Base-by-base conservation (phyloP, 1,140 invertebrate genomes). In the Drosophila pruinosa region DNA sequence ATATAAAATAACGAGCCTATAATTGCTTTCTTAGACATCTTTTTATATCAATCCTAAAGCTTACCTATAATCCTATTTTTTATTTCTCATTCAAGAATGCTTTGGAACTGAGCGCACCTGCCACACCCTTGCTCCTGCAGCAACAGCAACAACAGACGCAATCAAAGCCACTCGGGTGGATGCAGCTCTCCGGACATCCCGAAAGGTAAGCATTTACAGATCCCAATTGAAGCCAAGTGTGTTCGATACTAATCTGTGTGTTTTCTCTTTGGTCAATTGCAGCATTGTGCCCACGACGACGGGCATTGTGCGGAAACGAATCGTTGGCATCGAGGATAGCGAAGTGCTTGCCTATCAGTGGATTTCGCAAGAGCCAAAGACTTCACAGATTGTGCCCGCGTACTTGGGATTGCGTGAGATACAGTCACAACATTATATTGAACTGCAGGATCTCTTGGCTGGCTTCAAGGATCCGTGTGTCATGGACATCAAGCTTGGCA, bases 401-500 rank as follows among this genome's bases (percentile, higher is more conserved):
- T 99, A 97, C 91, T 97, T 96, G 85, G 93, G 97, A 22, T 95
- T 98, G 89, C 95, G 98, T 12, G 94, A 96, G 75, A 96, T 97
- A 89, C 95, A 96, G 65, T 95, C 95, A 5, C 97, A 98, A 85
- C 95, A 94, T 36, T 98, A 97, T 89, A 97, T 98, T 69, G 97
- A 98, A 91, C 94, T 98, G 47, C 96, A 97, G 92, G 97, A 98
- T 91, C 92, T 98, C 2, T 90, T 98, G 12, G 95, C 96, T 72
- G 95, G 96, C 34, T 98, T 97, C 91, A 92, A 94, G 72, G 96
- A 98, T 91, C 96, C 96, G 0, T 94, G 96, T 73, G 96, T 98
- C 0, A 97, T 98, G 94, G 97, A 98, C 90, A 96, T 98, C 36
- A 98, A 98, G 93, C 96, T 98, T 93, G 97, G 97, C 10, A 96